phyloP scores from a whole-genome alignment of 2,888 invertebrate genomes.

The Terebella lapidaria region DNA sequence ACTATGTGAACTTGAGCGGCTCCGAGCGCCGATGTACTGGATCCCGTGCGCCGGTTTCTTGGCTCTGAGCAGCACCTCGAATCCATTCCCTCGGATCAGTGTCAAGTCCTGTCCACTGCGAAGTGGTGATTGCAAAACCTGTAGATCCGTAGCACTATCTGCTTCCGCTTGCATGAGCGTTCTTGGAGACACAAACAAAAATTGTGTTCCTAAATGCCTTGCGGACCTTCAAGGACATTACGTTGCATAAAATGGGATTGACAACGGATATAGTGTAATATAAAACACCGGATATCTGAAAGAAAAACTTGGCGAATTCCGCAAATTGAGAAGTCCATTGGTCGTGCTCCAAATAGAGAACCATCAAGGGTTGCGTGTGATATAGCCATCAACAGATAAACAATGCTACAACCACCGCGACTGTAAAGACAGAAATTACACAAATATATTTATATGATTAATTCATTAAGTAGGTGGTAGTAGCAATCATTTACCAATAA shows the following conservation, averaged over 20 bases:
- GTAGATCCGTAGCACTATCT: not conserved
- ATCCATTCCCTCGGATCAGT: not conserved
- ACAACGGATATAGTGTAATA: slow-evolving; percentile 89
- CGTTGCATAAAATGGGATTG: slow-evolving; percentile 88
- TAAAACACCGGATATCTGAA: slow-evolving; percentile 79
- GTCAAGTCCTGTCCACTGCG: not conserved
- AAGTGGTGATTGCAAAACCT: not conserved
- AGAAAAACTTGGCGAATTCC: slow-evolving; percentile 66
- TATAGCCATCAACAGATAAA: slow-evolving; percentile 50
- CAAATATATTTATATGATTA: too few species aligned
- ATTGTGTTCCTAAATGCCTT: slow-evolving; percentile 76
- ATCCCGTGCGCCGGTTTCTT: not conserved
- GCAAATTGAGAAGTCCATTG: slow-evolving; percentile 50
- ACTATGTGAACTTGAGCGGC: not conserved
- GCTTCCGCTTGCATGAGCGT: not conserved
- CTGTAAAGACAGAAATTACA: slow-evolving; percentile 35
- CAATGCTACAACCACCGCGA: slow-evolving; percentile 48
- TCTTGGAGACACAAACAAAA: slow-evolving; percentile 14
- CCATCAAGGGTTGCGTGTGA: slow-evolving; percentile 58
- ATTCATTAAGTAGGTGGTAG: too few species aligned
- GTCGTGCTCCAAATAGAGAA: slow-evolving; percentile 60
- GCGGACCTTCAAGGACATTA: slow-evolving; percentile 90
- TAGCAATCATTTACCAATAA: too few species aligned
- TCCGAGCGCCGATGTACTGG: not conserved
- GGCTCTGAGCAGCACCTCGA: not conserved